These are phyloP conservation scores for Calliphora vicina DNA, from an alignment of 1,140 invertebrate species.

Conservation along the genomic window DNA sequence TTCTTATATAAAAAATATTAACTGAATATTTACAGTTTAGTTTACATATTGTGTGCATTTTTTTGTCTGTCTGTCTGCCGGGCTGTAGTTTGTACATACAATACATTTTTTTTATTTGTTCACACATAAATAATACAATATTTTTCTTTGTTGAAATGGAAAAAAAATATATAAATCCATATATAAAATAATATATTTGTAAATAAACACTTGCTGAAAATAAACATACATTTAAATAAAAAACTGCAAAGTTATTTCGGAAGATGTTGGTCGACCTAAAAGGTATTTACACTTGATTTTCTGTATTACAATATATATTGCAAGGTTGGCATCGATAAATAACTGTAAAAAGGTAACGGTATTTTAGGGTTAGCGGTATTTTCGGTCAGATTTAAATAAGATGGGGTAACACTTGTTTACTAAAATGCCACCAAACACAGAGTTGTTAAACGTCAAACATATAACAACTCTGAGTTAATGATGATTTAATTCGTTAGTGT, in stretches of 20 bases:
- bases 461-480: too few relatives aligned
- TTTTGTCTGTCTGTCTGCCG: not conserved
- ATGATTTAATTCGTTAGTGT: too few relatives aligned
- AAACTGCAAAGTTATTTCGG: not conserved
- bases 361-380: too few relatives aligned
- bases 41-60: not conserved
- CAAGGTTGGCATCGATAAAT: too few relatives aligned
- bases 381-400: too few relatives aligned
- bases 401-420: too few relatives aligned
- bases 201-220: not conserved
- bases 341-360: too few relatives aligned
- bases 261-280: not conserved
- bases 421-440: too few relatives aligned
- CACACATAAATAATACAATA: not conserved
- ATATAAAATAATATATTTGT: not conserved
- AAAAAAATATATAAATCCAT: not conserved
- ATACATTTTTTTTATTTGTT: not conserved
- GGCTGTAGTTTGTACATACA: not conserved
- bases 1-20: not conserved
- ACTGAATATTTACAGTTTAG: not conserved
- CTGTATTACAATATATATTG: too few relatives aligned
- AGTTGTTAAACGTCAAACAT: too few relatives aligned
- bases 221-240: not conserved
- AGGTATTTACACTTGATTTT: too few relatives aligned
- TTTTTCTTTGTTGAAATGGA: not conserved